Evolutionary conservation across 2,888 invertebrate genomes (phyloP), one percentile per base, ranked within the genome.

Genomic region (Gryllus longicercus): DNA sequence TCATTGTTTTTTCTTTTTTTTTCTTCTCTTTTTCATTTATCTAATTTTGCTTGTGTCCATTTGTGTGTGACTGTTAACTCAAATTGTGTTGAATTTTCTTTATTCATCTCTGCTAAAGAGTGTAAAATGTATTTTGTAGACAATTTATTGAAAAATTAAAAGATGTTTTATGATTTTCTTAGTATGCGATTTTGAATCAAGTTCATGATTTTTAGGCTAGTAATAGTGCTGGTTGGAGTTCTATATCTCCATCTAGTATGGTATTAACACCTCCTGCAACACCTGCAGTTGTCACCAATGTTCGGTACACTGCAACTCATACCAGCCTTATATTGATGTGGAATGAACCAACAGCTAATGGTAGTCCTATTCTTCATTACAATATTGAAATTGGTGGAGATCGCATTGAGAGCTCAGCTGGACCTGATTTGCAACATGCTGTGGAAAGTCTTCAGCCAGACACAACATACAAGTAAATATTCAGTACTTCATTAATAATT

Each of bases 211-310:
- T 84, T 79, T 91, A 93, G 89, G 96, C 96, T 75, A 89, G 90
- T 79, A 97, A 96, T 88, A 89, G 90, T 83, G 95, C 96, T 77
- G 97, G 97, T n/a, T 89, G 90, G 80, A 93, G 96, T 83, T 89
- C 90, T 76, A 93, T 91, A 90, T 94, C 95, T 75, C 89, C 90
- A 74, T 88, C 90, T 77, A 89, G 92, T 8, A 91, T 91, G 82
- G 91, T 91, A 78, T 88, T 91, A 83, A 96, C 95, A 63, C 94
- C 94, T 21, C 93, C 96, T n/a, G 93, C 95, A 50, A 91, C 94
- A 79, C 96, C 96, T 23, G 91, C 91, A 76, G 90, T 93, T 50
- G 85, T 89, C 74, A 87, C 87, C 50, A 86, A 91, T 83, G 84
- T 84, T 38, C 89, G 91, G 75, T 88, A 89, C 85, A 91, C 92